Base-by-base conservation (phyloP, 2,888 invertebrate species). In the Gibbula magus region DNA sequence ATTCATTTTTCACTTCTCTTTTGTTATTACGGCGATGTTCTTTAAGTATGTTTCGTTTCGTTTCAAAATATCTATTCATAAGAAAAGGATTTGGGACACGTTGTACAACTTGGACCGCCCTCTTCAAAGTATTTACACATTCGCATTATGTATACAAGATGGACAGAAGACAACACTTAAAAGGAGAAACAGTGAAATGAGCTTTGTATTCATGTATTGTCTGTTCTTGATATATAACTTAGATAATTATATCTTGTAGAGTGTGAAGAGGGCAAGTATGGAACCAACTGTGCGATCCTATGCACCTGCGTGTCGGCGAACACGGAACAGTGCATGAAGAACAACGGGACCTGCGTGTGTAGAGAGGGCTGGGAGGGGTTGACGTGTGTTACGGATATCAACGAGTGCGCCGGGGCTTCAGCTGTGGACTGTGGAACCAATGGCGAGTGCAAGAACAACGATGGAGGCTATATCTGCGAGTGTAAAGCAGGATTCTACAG, bases 381-480 rank as follows among this genome's bases (percentile, higher is more conserved):
- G 20, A 77, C 32, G 5, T 78, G 53, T 45, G 29, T n/a, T 20
- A 75, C 22, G n/a, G 79, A 79, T 66, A 39, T 77, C 16, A 8
- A 77, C 35, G 77, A 77, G 51, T 77, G 77, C 22, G 8, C n/a
- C 10, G 25, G 39, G n/a, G 2, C n/a, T 2, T 29, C 51, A 22
- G 10, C 20, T 8, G 20, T 22, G 10, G n/a, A 16, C 35, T 56
- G 45, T n/a, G 18, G 29, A 22, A 4, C 29, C 7, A 77, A 56
- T 45, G 75, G 66, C 7, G 73, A 70, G n/a, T 80, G 80, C 29
- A 74, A 35, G 7, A 77, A 80, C 18, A 73, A 32, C n/a, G 25
- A 53, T 7, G 80, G 80, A 32, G 53, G 73, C 18, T 80, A 35
- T 45, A 20, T 54, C 16, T 80, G 80, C 22, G 67, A 29, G 20